Conservation (phyloP, 1,140 invertebrate species). For the Papilio polytes region DNA sequence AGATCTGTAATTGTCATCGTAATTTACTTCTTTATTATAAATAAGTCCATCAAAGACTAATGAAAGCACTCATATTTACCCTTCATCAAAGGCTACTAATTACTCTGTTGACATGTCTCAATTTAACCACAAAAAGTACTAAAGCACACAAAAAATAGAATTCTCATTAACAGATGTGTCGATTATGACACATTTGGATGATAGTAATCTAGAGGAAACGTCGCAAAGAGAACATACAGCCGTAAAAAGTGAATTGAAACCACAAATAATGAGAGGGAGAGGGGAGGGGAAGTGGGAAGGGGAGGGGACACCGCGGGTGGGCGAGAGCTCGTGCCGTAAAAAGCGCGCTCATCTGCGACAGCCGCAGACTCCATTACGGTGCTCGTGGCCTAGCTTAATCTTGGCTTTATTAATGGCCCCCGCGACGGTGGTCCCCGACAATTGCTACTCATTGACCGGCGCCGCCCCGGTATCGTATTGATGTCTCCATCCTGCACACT, state of each 20-base stretch:
- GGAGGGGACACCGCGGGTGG: constrained; percentile 76
- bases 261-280: constrained; percentile 75
- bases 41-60: not conserved
- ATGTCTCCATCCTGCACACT: constrained; percentile 51
- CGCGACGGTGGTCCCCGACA: constrained; percentile 60
- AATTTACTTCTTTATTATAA: not conserved
- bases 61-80: not conserved
- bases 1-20: not conserved
- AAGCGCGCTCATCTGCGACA: constrained; percentile 75
- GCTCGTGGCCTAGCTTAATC: constrained; percentile 72
- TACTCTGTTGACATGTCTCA: constrained; percentile 4
- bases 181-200: constrained; percentile 32
- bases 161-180: constrained; percentile 18
- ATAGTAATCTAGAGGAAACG: constrained; percentile 59
- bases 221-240: constrained; percentile 58
- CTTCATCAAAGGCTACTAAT: not conserved
- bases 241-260: constrained; percentile 82
- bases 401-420: constrained; percentile 71
- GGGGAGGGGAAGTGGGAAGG: constrained; percentile 22
- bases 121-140: constrained; percentile 11
- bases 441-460: constrained; percentile 45
- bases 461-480: constrained; percentile 49
- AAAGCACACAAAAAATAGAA: not conserved
- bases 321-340: constrained; percentile 77
- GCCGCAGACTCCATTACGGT: constrained; percentile 67